These are phyloP conservation scores for Ochropleura leucogaster DNA, from an alignment of 2,888 invertebrate species.

Conservation along the genomic window DNA sequence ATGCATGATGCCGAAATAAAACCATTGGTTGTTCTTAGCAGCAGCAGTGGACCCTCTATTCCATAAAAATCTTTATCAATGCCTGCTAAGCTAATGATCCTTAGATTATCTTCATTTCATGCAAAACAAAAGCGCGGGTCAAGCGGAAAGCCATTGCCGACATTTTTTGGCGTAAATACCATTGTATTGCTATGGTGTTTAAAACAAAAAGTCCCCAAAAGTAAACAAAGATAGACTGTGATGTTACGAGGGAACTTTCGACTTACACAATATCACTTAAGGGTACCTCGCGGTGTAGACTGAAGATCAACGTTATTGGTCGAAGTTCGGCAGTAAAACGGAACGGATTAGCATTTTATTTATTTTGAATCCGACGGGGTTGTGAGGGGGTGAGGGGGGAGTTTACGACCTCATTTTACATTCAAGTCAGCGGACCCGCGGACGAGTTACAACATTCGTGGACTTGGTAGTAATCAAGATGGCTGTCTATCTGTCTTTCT, in stretches of 20 bases:
- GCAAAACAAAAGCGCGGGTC: slow-evolving; percentile 52
- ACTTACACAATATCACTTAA: slow-evolving; percentile 65
- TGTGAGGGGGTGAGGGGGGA: slow-evolving; percentile 45
- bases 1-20: background rate
- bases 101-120: slow-evolving; percentile 39
- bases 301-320: slow-evolving; percentile 70
- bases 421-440: slow-evolving; percentile 64
- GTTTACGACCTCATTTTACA: slow-evolving; percentile 66
- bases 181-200: slow-evolving; percentile 46
- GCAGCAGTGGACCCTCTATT: slow-evolving; percentile 14
- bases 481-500: slow-evolving; percentile 39
- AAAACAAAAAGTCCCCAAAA: slow-evolving; percentile 51
- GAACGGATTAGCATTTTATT: slow-evolving; percentile 78
- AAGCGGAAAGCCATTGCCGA: slow-evolving; percentile 36
- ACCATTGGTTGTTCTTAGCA: background rate
- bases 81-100: slow-evolving; percentile 44
- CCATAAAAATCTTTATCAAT: slow-evolving; percentile 11
- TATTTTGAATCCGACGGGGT: slow-evolving; percentile 70
- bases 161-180: no score
- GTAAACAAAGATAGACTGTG: slow-evolving; percentile 44
- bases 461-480: slow-evolving; percentile 65
- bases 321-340: slow-evolving; percentile 75
- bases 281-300: slow-evolving; percentile 39
- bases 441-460: slow-evolving; percentile 65
- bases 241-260: slow-evolving; percentile 51